Conservation (phyloP, 2,113 vertebrate species). For the Colaptes auratus region DNA sequence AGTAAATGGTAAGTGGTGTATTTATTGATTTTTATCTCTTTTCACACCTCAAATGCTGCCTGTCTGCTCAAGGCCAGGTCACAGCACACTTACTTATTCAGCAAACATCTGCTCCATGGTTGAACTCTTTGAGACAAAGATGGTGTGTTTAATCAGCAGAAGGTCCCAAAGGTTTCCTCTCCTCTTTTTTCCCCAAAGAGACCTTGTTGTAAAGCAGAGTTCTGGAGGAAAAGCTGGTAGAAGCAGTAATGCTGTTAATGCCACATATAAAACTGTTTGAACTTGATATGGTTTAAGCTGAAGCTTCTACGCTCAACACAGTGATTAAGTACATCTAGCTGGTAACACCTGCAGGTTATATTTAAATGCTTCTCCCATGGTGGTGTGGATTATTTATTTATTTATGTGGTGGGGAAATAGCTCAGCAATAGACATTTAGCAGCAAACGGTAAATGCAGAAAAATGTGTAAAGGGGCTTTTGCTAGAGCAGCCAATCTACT, state of each 20-base stretch:
- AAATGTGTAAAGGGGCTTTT: not conserved
- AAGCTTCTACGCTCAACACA: not conserved
- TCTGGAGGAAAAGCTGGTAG: not conserved
- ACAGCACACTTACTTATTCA: not conserved
- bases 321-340: not conserved
- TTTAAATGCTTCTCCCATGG: not conserved
- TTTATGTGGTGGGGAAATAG: accelerated
- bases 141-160: not conserved
- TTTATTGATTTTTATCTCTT: conserved; percentile 50
- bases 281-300: not conserved
- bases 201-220: not conserved
- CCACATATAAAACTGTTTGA: not conserved
- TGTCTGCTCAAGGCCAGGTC: conserved; percentile 6
- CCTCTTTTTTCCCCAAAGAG: not conserved
- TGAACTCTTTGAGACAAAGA: not conserved
- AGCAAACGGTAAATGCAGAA: not conserved
- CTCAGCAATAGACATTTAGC: not conserved
- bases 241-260: not conserved
- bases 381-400: not conserved
- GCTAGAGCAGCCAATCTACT: not conserved
- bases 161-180: not conserved
- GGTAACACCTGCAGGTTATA: not conserved
- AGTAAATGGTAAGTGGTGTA: conserved; percentile 22
- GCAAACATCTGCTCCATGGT: not conserved
- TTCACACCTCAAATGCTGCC: conserved; percentile 3